Conservation (phyloP, 2,797 vertebrate genomes). For the Cirrhinus mrigala region DNA sequence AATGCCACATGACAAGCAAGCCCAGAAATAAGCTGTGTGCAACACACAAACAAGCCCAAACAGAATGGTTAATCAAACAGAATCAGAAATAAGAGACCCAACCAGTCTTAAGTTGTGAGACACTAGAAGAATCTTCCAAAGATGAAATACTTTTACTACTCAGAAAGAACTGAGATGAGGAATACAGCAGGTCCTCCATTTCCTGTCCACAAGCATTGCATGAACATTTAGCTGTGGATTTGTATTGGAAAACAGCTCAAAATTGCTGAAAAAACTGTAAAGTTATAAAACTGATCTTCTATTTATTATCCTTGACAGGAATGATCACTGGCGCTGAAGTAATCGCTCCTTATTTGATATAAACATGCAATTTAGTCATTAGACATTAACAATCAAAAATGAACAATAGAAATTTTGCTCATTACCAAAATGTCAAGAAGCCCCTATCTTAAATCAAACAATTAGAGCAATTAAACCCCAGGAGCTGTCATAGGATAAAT, state of each 20-base stretch:
- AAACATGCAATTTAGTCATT: constrained; percentile 46
- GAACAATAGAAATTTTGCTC: constrained; percentile 17
- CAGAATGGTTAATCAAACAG: constrained; percentile 43
- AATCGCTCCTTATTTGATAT: constrained; percentile 1
- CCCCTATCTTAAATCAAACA: constrained; percentile 31
- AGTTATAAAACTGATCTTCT: background rate
- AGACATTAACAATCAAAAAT: constrained; percentile 31
- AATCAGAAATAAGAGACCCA: constrained; percentile 18
- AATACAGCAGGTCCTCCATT: background rate
- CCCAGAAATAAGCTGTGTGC: background rate
- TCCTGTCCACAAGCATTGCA: background rate
- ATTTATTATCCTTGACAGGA: background rate
- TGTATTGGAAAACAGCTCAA: background rate
- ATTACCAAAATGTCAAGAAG: constrained; percentile 45
- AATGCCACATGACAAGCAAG: constrained; percentile 3
- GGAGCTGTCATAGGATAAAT: constrained; percentile 48
- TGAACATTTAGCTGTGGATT: background rate
- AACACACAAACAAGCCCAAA: constrained; percentile 31
- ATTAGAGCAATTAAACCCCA: constrained; percentile 55
- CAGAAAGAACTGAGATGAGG: background rate
- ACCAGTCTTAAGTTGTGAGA: background rate
- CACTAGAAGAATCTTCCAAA: background rate
- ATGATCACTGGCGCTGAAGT: background rate
- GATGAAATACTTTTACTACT: background rate
- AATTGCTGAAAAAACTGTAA: background rate